phyloP scores from a whole-genome alignment of 2,113 vertebrate genomes.

The Eretmochelys imbricata region DNA sequence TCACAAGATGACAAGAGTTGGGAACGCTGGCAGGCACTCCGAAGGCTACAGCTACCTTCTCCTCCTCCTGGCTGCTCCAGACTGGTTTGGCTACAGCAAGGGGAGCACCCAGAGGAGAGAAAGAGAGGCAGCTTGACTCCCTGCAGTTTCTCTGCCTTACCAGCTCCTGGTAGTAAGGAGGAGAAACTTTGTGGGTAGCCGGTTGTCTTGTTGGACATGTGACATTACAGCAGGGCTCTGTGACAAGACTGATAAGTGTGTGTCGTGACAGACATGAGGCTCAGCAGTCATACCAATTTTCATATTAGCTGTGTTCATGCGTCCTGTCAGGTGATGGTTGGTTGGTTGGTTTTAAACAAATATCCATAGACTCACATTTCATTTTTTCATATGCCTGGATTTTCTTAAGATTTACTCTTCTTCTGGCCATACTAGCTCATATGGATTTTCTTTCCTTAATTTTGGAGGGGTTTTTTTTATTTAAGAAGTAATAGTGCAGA shows the following conservation, averaged over 20 bases:
- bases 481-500: constrained; percentile 1
- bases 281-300: neutral
- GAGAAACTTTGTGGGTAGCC: neutral
- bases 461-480: neutral
- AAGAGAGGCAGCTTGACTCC: neutral
- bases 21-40: neutral
- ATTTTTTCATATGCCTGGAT: neutral
- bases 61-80: neutral
- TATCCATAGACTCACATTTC: neutral
- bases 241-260: neutral
- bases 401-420: neutral
- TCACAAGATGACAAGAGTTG: neutral
- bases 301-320: neutral
- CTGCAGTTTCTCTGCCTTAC: neutral
- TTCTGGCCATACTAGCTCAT: neutral
- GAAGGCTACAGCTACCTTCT: neutral
- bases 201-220: neutral
- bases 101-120: neutral
- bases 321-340: neutral
- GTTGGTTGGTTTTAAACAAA: neutral
- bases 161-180: neutral
- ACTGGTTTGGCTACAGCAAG: neutral
- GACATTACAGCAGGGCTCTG: neutral
- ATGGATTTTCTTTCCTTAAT: neutral
- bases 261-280: neutral